phyloP scores from a whole-genome alignment of 92 coral and sea anemone species.

The Meandrina meandrites region DNA sequence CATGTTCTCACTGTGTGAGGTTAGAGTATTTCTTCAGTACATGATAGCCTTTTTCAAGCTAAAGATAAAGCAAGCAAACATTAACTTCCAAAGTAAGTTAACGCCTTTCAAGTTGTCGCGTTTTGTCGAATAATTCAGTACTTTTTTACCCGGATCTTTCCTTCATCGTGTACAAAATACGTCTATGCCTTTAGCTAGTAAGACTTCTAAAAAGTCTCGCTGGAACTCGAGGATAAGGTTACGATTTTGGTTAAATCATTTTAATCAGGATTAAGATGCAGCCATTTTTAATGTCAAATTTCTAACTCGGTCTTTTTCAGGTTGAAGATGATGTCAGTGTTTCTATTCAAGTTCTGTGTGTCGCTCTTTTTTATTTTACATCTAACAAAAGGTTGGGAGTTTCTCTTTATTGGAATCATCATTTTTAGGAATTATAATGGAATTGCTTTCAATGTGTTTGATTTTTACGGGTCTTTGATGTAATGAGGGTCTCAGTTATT shows the following conservation, averaged over 20 bases:
- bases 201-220: neutral
- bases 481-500: too few relatives aligned
- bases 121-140: neutral
- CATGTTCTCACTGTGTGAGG: neutral
- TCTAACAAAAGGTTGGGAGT: neutral
- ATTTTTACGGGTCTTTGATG: too few relatives aligned
- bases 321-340: neutral
- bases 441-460: too few relatives aligned
- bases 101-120: neutral
- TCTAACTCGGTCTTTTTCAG: neutral
- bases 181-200: neutral
- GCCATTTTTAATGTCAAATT: too few relatives aligned
- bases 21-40: neutral
- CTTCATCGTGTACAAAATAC: neutral
- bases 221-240: neutral
- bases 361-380: neutral
- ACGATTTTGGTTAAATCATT: neutral
- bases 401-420: neutral
- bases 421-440: too few relatives aligned
- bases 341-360: neutral
- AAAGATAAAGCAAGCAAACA: neutral
- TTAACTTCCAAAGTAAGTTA: neutral
- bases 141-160: neutral
- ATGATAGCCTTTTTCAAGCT: neutral
- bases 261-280: too few relatives aligned